Evolutionary conservation across 2,888 invertebrate genomes (phyloP).

Genomic region (Dromius quadrimaculatus): DNA sequence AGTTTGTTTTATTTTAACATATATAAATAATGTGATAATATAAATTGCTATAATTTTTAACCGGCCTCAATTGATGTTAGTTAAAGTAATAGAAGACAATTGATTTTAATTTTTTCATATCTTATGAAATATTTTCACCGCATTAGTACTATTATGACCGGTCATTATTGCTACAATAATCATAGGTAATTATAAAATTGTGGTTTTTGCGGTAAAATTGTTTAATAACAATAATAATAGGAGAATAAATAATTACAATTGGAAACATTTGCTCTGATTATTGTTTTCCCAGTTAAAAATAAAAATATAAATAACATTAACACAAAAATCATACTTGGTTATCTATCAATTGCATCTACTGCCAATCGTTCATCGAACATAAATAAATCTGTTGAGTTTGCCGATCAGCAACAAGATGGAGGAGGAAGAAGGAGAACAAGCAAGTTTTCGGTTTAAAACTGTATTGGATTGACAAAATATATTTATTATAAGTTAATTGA

Average conservation of each 20-base stretch:
- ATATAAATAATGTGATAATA: constrained; percentile 25
- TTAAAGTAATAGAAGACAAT: constrained; percentile 14
- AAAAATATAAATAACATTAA: too few relatives aligned
- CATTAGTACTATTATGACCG: constrained; percentile 16
- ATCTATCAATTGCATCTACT: too few relatives aligned
- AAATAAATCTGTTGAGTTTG: too few relatives aligned
- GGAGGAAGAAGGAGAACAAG: too few relatives aligned
- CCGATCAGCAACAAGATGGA: too few relatives aligned
- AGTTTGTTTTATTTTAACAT: constrained; percentile 14
- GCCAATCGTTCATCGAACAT: too few relatives aligned
- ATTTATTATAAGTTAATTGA: too few relatives aligned
- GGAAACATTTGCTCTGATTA: too few relatives aligned
- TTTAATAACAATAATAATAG: constrained; percentile 24
- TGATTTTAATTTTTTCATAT: constrained; percentile 5
- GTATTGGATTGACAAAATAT: too few relatives aligned
- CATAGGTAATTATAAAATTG: constrained; percentile 14
- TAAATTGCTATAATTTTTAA: constrained; percentile 7
- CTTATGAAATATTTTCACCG: constrained; percentile 8
- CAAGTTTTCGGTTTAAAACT: too few relatives aligned
- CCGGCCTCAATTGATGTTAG: constrained; percentile 4
- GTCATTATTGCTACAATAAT: constrained; percentile 15
- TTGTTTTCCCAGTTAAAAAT: too few relatives aligned
- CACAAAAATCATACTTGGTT: too few relatives aligned
- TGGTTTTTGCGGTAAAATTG: constrained; percentile 23
- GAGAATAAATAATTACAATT: constrained; percentile 3